Conservation (phyloP, 2,797 vertebrate genomes). For the Eospalax fontanierii region DNA sequence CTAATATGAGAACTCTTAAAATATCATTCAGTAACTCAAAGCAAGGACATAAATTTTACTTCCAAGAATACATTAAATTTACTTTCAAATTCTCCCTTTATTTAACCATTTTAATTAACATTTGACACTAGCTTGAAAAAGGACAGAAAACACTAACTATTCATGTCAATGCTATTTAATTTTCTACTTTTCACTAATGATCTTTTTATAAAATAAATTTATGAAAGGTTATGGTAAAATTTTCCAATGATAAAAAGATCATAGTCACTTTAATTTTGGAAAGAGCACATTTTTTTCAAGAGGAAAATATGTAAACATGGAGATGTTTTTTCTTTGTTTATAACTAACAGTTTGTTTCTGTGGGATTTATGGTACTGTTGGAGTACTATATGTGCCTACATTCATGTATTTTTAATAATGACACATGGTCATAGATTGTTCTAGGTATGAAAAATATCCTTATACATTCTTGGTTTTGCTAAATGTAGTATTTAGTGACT, state of each 20-base stretch:
- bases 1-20: conserved; percentile 53
- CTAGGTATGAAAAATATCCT: conserved; percentile 73
- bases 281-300: conserved; percentile 54
- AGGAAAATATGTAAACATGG: conserved; percentile 15
- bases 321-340: conserved; percentile 55
- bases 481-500: conserved; percentile 79
- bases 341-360: conserved; percentile 65
- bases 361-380: conserved; percentile 42
- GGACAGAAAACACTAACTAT: conserved; percentile 71
- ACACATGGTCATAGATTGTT: conserved; percentile 48
- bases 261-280: conserved; percentile 70
- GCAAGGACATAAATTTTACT: conserved; percentile 54
- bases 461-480: conserved; percentile 74
- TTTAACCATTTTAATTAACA: conserved; percentile 82
- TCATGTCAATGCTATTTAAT: conserved; percentile 68
- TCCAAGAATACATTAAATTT: conserved; percentile 72
- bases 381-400: conserved; percentile 9
- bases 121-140: conserved; percentile 71
- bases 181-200: conserved; percentile 67
- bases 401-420: conserved; percentile 70
- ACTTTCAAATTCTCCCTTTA: conserved; percentile 76
- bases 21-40: conserved; percentile 79
- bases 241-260: conserved; percentile 65
- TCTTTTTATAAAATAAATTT: conserved; percentile 68
- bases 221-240: conserved; percentile 44